Percentiles rank a stretch among this genome's conserved stretches.
These are phyloP conservation scores for Centropus bengalensis DNA, from an alignment of 2,113 vertebrate genomes.

Conservation along the genomic window DNA sequence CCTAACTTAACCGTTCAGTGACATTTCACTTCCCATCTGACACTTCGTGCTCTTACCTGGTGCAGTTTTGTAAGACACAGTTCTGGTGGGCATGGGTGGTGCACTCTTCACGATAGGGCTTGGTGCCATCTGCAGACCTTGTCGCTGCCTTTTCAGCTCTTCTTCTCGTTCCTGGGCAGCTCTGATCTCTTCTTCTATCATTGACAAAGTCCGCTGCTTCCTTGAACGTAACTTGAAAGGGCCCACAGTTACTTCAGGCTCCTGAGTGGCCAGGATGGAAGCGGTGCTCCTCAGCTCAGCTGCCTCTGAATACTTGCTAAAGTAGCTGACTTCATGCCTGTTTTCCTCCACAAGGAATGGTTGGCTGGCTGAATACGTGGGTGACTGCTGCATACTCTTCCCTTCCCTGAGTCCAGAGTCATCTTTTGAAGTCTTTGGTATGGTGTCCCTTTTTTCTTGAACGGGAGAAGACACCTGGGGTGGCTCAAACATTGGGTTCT, in stretches of 20 bases:
- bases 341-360: slow-evolving; percentile 81
- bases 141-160: slow-evolving; percentile 91
- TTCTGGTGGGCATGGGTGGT: slow-evolving; percentile 80
- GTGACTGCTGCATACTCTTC: slow-evolving; percentile 53
- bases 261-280: slow-evolving; percentile 81
- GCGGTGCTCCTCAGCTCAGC: slow-evolving; percentile 94
- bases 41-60: slow-evolving; percentile 80
- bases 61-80: slow-evolving; percentile 83
- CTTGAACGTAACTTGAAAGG: slow-evolving; percentile 95
- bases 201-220: slow-evolving; percentile 94
- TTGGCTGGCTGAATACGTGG: slow-evolving; percentile 58
- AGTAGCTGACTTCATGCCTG: slow-evolving; percentile 90
- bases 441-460: slow-evolving; percentile 78
- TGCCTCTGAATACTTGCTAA: slow-evolving; percentile 95
- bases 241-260: slow-evolving; percentile 84
- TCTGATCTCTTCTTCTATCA: slow-evolving; percentile 99
- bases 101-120: slow-evolving; percentile 81
- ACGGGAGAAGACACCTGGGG: slow-evolving; percentile 83
- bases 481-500: slow-evolving; percentile 69
- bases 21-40: background rate
- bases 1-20: background rate
- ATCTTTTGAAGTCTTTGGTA: slow-evolving; percentile 78
- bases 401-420: slow-evolving; percentile 73
- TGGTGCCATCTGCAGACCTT: slow-evolving; percentile 73
- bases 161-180: slow-evolving; percentile 97